Conservation (phyloP, 2,797 vertebrate species). For the Anableps anableps region DNA sequence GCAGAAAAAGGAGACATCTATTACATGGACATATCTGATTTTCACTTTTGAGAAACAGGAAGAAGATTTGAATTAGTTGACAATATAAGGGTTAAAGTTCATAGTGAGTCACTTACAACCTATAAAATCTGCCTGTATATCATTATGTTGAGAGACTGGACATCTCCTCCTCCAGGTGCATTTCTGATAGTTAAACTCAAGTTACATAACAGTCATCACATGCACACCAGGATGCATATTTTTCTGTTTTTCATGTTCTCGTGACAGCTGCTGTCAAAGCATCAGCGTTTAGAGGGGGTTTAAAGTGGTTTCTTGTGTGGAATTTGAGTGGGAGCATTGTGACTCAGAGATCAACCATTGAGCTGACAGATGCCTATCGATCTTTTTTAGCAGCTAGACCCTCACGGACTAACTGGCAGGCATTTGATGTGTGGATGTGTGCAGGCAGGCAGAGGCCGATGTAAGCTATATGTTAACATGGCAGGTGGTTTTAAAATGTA, state of each 20-base stretch:
- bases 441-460: neutral
- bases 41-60: neutral
- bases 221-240: constrained; percentile 17
- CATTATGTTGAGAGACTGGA: constrained; percentile 4
- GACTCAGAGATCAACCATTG: constrained; percentile 12
- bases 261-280: constrained; percentile 28
- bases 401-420: constrained; percentile 6
- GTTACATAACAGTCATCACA: constrained; percentile 28
- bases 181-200: constrained; percentile 47
- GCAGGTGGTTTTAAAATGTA: neutral
- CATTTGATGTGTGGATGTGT: constrained; percentile 32
- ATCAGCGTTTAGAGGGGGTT: constrained; percentile 14
- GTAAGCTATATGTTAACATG: constrained; percentile 5
- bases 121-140: constrained; percentile 3
- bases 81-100: neutral
- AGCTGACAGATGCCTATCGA: constrained; percentile 31
- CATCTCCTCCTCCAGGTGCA: constrained; percentile 20
- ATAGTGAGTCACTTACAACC: neutral
- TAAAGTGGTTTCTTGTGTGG: constrained; percentile 23
- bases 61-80: neutral
- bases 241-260: constrained; percentile 20
- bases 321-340: constrained; percentile 37
- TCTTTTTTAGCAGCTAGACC: constrained; percentile 7
- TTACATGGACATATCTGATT: neutral
- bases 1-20: neutral